Evolutionary conservation across 2,797 vertebrate species (phyloP).

Genomic region (Sebastes cheni): DNA sequence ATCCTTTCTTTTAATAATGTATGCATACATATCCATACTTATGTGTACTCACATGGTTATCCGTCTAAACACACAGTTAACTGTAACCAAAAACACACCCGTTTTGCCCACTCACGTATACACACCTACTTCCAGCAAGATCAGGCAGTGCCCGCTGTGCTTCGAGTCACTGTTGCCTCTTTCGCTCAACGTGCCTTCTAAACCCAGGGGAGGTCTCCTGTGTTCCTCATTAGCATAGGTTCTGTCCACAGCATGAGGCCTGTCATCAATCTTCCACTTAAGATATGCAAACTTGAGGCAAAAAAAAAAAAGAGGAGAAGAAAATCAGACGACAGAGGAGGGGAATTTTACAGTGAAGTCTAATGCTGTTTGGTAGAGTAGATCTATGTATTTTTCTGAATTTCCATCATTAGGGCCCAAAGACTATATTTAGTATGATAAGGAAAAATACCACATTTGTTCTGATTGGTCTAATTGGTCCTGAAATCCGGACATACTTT

Average conservation of each 20-base stretch:
- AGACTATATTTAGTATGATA: background rate
- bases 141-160: constrained; percentile 17
- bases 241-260: constrained; percentile 52
- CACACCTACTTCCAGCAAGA: background rate
- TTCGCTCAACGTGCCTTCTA: constrained; percentile 42
- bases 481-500: background rate
- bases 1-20: constrained; percentile 3
- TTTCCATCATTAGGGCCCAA: background rate
- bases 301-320: background rate
- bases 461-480: background rate
- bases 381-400: background rate
- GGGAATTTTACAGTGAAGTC: background rate
- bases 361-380: background rate
- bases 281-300: constrained; percentile 50
- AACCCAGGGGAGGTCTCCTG: constrained; percentile 54
- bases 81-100: background rate
- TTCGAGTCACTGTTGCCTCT: constrained; percentile 25
- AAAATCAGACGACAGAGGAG: background rate
- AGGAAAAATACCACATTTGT: background rate
- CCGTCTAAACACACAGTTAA: background rate
- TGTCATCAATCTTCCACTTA: constrained; percentile 72
- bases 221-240: constrained; percentile 72
- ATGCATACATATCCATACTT: background rate
- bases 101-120: background rate
- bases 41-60: background rate